Base-by-base conservation (phyloP, 2,797 vertebrate species). In the Alca torda region DNA sequence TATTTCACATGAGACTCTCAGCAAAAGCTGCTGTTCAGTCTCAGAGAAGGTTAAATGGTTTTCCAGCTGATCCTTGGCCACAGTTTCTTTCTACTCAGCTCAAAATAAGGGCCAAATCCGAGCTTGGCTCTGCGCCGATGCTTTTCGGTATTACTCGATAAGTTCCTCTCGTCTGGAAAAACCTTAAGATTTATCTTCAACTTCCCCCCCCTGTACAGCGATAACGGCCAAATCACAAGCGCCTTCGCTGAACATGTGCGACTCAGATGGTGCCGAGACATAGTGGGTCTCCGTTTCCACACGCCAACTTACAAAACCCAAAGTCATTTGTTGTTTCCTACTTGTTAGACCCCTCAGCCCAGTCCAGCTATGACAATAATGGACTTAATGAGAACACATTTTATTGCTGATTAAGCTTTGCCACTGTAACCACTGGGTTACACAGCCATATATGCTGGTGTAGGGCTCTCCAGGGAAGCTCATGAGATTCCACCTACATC, bases 11-110 rank as follows among this genome's bases (percentile, higher is more conserved):
- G 5, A 68, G 83, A 13, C 63, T 80, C 87, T 79, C 70, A 84
- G 65, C 46, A 86, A 68, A 39, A 78, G 80, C 90, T 88, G 70
- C 85, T 87, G 83, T 11, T 91, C 74, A 45, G 2, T 77, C 86
- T 87, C 78, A 54, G 41, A 79, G 80, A 80, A 43, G 90, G 88
- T 80, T 95, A 94, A 96, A 95, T 57, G 60, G 45, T 95, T 96
- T 93, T 84, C 87, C 96, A 95, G 87, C 95, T 94, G 91, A 95
- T 96, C 83, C 59, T 88, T 91, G 89, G 89, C 95, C 85, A 82
- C 67, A 2, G 28, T 82, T 96, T 75, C 82, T 88, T 94, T 87
- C 89, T 64, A 61, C 79, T 95, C 87, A 6, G 7, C 83, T 91
- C 85, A 74, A 91, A 94, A 76, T 43, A 24, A 78, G 68, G 88